These are phyloP conservation scores for Sepioteuthis lessoniana DNA, from an alignment of 2,888 invertebrate genomes.

Conservation along the genomic window DNA sequence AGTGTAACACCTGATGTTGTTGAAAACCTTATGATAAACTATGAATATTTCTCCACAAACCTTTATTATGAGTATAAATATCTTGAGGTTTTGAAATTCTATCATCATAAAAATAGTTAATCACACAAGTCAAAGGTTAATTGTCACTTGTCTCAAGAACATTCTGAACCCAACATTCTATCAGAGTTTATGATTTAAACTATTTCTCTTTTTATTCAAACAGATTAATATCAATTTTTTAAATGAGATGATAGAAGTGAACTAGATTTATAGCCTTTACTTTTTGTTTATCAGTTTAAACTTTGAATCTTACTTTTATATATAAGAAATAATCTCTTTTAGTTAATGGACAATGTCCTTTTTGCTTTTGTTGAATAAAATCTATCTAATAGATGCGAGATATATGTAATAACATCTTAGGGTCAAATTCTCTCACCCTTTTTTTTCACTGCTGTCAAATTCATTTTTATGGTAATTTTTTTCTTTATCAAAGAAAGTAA, in stretches of 20 bases:
- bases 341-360: not conserved
- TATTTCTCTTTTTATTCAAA: not conserved
- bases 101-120: too few relatives aligned
- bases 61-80: too few relatives aligned
- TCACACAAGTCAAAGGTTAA: not conserved
- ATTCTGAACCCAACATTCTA: not conserved
- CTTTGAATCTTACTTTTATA: not conserved
- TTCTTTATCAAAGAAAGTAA: not conserved
- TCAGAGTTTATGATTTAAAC: not conserved
- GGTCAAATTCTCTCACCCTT: not conserved
- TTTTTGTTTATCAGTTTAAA: not conserved
- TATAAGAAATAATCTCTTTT: not conserved
- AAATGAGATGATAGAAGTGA: too few relatives aligned
- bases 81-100: too few relatives aligned
- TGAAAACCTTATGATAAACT: too few relatives aligned
- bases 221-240: too few relatives aligned
- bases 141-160: not conserved
- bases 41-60: too few relatives aligned
- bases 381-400: not conserved
- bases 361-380: not conserved
- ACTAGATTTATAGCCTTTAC: not conserved
- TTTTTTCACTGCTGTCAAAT: not conserved
- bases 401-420: not conserved
- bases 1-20: too few relatives aligned
- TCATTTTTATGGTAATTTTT: not conserved